Evolutionary conservation across 1,140 invertebrate genomes (phyloP).

Genomic region (Ceratosolen fusciceps): DNA sequence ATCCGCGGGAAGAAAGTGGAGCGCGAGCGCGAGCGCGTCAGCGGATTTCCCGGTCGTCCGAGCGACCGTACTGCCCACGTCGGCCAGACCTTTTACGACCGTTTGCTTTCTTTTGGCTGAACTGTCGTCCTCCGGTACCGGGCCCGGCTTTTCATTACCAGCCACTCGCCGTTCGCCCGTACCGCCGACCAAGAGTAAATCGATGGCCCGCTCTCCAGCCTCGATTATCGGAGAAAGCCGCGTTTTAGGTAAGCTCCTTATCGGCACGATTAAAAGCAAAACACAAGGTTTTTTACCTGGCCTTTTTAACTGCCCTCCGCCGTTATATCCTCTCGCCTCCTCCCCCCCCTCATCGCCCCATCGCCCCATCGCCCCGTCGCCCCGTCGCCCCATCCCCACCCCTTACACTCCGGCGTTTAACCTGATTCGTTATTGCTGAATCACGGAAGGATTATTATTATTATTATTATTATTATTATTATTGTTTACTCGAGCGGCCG

Average conservation of each 20-base stretch:
- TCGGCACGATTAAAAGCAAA: not conserved
- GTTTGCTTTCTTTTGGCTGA: not conserved
- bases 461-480: too few relatives aligned
- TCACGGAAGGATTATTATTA: too few relatives aligned
- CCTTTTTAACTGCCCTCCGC: too few relatives aligned
- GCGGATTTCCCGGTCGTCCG: not conserved
- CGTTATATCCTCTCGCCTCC: not conserved
- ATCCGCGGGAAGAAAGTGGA: slow-evolving; percentile 34
- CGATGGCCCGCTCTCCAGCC: not conserved
- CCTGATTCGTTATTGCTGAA: too few relatives aligned
- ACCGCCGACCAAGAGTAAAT: not conserved
- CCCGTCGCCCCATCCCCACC: too few relatives aligned
- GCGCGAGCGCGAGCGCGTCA: slow-evolving; percentile 10
- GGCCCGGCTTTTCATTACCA: not conserved
- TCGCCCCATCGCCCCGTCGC: not conserved
- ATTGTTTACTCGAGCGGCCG: too few relatives aligned
- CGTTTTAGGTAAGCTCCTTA: not conserved
- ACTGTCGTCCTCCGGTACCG: not conserved
- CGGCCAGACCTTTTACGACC: not conserved
- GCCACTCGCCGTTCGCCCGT: not conserved
- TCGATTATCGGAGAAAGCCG: not conserved
- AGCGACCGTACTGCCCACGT: too few relatives aligned
- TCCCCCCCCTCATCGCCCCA: not conserved
- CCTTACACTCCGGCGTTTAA: too few relatives aligned
- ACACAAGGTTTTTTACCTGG: not conserved